These are phyloP conservation scores for Gryon sp. DNA, from an alignment of 1,140 invertebrate species.

Conservation along the genomic window DNA sequence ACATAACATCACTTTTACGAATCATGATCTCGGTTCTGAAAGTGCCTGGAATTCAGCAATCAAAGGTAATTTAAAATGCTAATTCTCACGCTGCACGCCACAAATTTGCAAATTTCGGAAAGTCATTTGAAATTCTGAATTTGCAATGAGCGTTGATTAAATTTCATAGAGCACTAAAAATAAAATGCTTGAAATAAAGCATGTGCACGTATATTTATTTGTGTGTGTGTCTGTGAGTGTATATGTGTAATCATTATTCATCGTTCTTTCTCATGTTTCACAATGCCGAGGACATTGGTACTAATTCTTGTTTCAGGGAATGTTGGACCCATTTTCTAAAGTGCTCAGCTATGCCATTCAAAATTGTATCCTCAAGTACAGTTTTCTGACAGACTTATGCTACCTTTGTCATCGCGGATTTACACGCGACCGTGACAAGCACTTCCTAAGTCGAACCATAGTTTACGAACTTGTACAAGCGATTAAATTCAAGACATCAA, in stretches of 20 bases:
- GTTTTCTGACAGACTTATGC: slow-evolving; percentile 92
- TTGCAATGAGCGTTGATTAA: slow-evolving; percentile 39
- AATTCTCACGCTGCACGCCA: slow-evolving; percentile 40
- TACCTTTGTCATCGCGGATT: slow-evolving; percentile 93
- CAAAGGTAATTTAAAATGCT: slow-evolving; percentile 83
- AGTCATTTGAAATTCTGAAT: slow-evolving; percentile 53
- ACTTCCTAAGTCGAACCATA: slow-evolving; percentile 92
- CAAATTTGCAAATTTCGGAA: slow-evolving; percentile 52
- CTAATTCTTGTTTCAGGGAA: slow-evolving; percentile 80
- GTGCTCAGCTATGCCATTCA: slow-evolving; percentile 94
- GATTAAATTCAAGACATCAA: slow-evolving; percentile 94
- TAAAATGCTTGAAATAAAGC: slow-evolving; percentile 44
- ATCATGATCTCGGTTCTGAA: slow-evolving; percentile 93
- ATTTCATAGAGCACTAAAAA: slow-evolving; percentile 43
- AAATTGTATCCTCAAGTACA: slow-evolving; percentile 91
- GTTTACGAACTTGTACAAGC: slow-evolving; percentile 97
- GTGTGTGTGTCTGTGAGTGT: no score
- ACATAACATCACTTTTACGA: slow-evolving; percentile 88
- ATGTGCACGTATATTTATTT: no score
- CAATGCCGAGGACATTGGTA: not conserved
- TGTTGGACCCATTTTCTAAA: slow-evolving; percentile 98
- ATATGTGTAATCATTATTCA: slow-evolving; percentile 45
- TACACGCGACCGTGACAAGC: slow-evolving; percentile 94
- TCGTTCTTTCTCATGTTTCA: slow-evolving; percentile 16
- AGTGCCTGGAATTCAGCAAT: slow-evolving; percentile 89